phyloP scores from a whole-genome alignment of 2,888 invertebrate genomes.

The Aspidapion aeneum region DNA sequence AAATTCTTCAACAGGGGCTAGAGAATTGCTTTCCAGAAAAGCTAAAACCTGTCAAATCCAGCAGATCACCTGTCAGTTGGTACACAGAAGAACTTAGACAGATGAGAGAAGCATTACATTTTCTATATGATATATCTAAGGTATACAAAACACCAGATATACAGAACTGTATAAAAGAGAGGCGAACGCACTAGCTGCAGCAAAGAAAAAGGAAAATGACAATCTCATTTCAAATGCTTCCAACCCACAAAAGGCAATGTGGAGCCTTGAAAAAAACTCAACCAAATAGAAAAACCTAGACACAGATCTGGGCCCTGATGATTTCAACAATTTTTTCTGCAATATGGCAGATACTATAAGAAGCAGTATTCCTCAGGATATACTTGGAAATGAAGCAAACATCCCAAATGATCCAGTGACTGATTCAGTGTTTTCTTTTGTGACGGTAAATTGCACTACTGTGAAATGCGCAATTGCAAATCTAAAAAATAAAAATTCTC shows the following conservation, averaged over 20 bases:
- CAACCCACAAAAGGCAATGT: not conserved
- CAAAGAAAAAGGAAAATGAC: too few relatives aligned
- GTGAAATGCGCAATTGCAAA: not conserved
- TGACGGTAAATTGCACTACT: not conserved
- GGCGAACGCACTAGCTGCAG: too few relatives aligned
- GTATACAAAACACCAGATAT: too few relatives aligned
- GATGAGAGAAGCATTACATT: too few relatives aligned
- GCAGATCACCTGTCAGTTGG: not conserved
- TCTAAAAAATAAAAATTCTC: constrained; percentile 12
- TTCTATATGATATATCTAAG: too few relatives aligned
- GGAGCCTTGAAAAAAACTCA: not conserved
- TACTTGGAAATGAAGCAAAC: not conserved
- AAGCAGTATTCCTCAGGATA: not conserved
- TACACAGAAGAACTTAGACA: not conserved
- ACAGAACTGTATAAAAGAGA: too few relatives aligned
- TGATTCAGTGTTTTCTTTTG: not conserved
- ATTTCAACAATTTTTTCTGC: constrained; percentile 7
- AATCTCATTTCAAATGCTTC: not conserved
- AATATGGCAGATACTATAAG: not conserved
- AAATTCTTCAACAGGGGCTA: not conserved
- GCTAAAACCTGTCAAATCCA: not conserved
- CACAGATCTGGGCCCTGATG: not conserved
- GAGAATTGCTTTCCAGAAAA: not conserved
- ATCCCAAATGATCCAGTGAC: not conserved
- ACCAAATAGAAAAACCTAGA: not conserved